These are phyloP conservation scores for Hirtodrosophila confusa DNA, from an alignment of 2,888 invertebrate genomes.

Conservation along the genomic window DNA sequence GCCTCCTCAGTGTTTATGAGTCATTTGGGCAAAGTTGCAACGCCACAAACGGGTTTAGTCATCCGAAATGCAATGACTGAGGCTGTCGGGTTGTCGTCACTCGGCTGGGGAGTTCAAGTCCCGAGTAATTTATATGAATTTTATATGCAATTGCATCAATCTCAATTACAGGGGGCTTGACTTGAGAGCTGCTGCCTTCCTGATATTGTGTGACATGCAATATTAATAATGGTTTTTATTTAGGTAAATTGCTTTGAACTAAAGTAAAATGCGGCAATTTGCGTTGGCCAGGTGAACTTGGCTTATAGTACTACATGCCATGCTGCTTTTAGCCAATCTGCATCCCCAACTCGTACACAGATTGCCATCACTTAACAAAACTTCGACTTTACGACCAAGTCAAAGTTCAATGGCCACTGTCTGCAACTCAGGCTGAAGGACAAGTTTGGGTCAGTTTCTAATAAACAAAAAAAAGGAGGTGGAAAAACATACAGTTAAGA, in stretches of 20 bases:
- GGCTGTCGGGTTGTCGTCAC: slow-evolving; percentile 4
- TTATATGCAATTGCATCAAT: slow-evolving; percentile 72
- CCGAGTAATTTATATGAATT: slow-evolving; percentile 68
- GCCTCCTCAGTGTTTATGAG: slow-evolving; percentile 68
- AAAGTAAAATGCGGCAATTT: slow-evolving; percentile 14
- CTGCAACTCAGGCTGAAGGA: slow-evolving; percentile 55
- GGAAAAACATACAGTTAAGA: slow-evolving; percentile 26
- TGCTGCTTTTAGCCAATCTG: slow-evolving; percentile 26
- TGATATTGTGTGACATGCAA: slow-evolving; percentile 58
- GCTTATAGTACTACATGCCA: not conserved
- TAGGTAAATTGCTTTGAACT: slow-evolving; percentile 62
- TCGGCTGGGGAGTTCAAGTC: slow-evolving; percentile 30
- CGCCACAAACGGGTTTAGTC: slow-evolving; percentile 45
- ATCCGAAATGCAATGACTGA: slow-evolving; percentile 36
- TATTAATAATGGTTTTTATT: slow-evolving; percentile 75
- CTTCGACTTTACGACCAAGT: slow-evolving; percentile 14
- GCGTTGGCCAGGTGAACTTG: slow-evolving; percentile 30
- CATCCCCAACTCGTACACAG: slow-evolving; percentile 26
- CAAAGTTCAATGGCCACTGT: slow-evolving; percentile 63
- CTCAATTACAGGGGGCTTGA: slow-evolving; percentile 66
- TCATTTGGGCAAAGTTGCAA: slow-evolving; percentile 68
- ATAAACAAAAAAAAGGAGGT: slow-evolving; percentile 1
- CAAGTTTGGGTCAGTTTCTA: slow-evolving; percentile 38
- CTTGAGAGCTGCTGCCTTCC: slow-evolving; percentile 26
- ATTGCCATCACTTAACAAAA: slow-evolving; percentile 27